Base-by-base conservation (phyloP, 2,113 vertebrate species). In the Pituophis catenifer region DNA sequence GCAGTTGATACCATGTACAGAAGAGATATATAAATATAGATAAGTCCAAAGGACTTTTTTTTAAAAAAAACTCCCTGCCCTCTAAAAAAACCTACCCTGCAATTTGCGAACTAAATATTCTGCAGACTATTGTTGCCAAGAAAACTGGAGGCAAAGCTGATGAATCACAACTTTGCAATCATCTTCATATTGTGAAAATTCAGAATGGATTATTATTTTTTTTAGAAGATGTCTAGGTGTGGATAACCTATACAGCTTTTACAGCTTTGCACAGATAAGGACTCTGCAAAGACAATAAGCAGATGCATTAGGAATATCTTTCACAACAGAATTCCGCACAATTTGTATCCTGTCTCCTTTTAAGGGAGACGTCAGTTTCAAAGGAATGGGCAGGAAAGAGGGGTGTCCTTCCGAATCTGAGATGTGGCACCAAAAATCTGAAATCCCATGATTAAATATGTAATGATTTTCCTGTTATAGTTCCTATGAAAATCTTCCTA, bases 21-120 rank as follows among this genome's bases (percentile, higher is more conserved):
- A 98, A 98, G 97, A 97, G 97, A 98, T 98, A 97, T 97, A 98
- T 97, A 98, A 98, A 98, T 98, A 98, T 97, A 98, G 98, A 97
- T 97, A 97, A 97, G 97, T 97, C 96, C 98, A 97, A 96, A 98
- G 97, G 97, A 97, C 97, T 97, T 97, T 97, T 97, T 97, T 97
- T 86, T 1, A 97, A 97, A 97, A 65, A 70, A 29, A 62, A 3
- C 44, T 5, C 62, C 5, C 98, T 98, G 98, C 97, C 98, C 97
- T 98, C 97, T 97, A 97, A 98, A 98, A 62, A 75, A 98, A 96
- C 97, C 98, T 97, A 97, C 97, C 97, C 97, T 97, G 97, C 97
- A 98, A 98, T 98, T 98, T 98, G 97, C 97, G 97, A 97, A 97
- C 97, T 97, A 97, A 97, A 97, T 98, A 98, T 97, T 97, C 97